phyloP scores from a whole-genome alignment of 2,888 invertebrate species.

The Scrobipalpa atriplicella region DNA sequence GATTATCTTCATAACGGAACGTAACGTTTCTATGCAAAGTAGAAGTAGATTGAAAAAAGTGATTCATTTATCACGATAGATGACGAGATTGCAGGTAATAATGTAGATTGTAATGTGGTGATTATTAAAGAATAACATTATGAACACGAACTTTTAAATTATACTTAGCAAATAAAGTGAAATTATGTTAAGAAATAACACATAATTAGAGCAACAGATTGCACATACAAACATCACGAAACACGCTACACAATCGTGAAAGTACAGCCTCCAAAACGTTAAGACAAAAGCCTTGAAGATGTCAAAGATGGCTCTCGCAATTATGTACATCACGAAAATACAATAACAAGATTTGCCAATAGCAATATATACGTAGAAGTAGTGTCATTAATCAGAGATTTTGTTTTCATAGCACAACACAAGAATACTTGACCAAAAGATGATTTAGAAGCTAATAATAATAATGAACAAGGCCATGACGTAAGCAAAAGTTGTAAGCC shows the following conservation, averaged over 20 bases:
- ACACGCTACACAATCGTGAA: constrained; percentile 50
- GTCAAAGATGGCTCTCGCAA: constrained; percentile 15
- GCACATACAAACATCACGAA: constrained; percentile 27
- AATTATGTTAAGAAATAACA: not conserved
- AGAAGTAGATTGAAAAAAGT: not conserved
- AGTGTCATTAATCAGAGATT: constrained; percentile 18
- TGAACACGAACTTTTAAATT: constrained; percentile 2
- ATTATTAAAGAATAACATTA: not conserved
- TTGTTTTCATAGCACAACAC: not conserved
- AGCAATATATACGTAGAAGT: not conserved
- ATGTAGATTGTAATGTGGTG: not conserved
- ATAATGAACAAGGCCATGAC: constrained; percentile 32
- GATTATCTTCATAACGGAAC: not conserved
- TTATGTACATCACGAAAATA: constrained; percentile 3
- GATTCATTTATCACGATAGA: not conserved
- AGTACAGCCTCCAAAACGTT: constrained; percentile 47
- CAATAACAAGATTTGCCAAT: constrained; percentile 16
- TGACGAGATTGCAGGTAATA: not conserved
- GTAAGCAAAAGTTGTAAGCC: constrained; percentile 31
- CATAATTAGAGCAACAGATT: constrained; percentile 5
- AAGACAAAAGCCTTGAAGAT: constrained; percentile 28
- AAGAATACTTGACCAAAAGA: constrained; percentile 8
- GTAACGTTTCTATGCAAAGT: not conserved
- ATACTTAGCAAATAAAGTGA: not conserved
- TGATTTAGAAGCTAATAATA: constrained; percentile 1